Conservation (phyloP, 2,797 vertebrate genomes). For the Rallus crepitans region DNA sequence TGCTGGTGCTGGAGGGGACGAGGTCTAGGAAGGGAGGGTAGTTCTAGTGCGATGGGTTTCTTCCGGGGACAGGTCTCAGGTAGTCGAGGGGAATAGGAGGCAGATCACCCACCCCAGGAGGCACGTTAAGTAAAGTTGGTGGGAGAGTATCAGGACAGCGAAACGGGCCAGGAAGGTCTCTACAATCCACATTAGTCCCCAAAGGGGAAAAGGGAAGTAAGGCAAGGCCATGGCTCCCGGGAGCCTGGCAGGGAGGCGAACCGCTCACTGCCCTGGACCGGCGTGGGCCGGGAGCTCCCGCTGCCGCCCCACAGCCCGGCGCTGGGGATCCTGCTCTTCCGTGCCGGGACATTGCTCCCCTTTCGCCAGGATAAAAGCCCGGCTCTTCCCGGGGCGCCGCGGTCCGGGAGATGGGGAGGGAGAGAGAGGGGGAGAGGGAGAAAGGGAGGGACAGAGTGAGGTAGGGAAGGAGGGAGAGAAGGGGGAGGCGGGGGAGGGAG, state of each 20-base stretch:
- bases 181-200: not conserved
- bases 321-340: no score
- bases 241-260: not conserved
- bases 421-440: rapidly evolving
- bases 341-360: not conserved
- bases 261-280: not conserved
- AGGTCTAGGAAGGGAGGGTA: not conserved
- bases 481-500: no score
- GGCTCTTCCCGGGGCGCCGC: not conserved
- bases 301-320: no score
- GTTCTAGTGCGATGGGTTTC: not conserved
- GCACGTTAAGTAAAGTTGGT: rapidly evolving
- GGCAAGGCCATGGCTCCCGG: not conserved
- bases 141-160: no score
- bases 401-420: not conserved
- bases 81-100: not conserved
- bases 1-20: not conserved
- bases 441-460: no score
- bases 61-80: not conserved
- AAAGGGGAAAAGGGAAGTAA: not conserved
- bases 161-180: not conserved
- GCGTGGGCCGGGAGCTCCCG: not conserved
- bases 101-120: not conserved
- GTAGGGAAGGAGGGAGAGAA: not conserved
- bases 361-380: not conserved